Percentiles rank a stretch among this genome's conserved stretches.
phyloP scores from a whole-genome alignment of 1,140 invertebrate genomes.

The Argopecten irradians region DNA sequence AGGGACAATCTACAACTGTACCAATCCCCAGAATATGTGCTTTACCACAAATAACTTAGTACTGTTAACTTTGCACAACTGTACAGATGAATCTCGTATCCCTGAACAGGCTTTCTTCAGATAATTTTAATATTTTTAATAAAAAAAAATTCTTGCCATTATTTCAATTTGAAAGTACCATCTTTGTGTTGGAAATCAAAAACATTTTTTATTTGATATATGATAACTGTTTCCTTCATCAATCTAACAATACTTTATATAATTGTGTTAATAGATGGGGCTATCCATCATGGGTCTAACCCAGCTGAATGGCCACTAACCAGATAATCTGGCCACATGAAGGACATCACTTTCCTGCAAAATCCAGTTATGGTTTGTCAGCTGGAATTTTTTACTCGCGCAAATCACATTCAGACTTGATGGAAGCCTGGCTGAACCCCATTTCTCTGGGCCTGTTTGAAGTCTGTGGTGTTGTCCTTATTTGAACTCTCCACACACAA shows the following conservation, averaged over 20 bases:
- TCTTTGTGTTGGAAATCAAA: background rate
- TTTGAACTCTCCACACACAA: background rate
- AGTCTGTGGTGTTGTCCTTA: background rate
- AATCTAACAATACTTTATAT: background rate
- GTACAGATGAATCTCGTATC: too few relatives aligned
- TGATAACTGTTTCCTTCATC: background rate
- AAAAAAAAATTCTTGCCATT: too few relatives aligned
- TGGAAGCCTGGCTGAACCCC: background rate
- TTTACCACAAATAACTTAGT: background rate
- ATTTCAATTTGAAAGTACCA: too few relatives aligned
- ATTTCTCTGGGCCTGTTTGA: background rate
- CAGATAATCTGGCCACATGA: background rate
- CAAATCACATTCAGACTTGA: background rate
- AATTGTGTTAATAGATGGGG: background rate
- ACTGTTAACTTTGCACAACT: background rate
- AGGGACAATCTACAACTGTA: background rate
- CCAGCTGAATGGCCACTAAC: background rate
- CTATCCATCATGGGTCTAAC: background rate
- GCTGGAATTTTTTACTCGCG: background rate
- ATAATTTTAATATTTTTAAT: too few relatives aligned
- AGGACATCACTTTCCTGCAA: background rate
- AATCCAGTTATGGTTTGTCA: constrained; percentile 5
- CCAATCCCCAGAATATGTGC: background rate
- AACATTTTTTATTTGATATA: background rate
- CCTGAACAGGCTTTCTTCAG: too few relatives aligned